phyloP scores from a whole-genome alignment of 1,140 invertebrate genomes.

The Zaprionus davidi region DNA sequence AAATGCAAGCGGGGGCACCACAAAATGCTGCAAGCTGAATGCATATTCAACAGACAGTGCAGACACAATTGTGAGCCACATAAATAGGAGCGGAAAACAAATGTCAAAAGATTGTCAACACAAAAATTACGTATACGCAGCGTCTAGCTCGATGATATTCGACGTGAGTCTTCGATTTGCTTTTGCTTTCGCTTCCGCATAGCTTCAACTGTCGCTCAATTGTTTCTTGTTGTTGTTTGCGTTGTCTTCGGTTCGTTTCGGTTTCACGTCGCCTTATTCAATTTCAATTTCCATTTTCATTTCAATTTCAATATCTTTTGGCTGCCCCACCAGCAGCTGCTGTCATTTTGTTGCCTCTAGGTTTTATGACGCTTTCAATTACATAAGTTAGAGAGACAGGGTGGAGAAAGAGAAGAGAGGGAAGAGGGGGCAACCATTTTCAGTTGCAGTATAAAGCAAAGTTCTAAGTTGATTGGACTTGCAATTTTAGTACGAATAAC shows the following conservation, averaged over 20 bases:
- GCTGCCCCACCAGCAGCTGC: constrained; percentile 9
- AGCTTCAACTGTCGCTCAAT: constrained; percentile 38
- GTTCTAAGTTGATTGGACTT: background rate
- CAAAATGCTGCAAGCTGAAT: constrained; percentile 3
- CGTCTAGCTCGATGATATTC: constrained; percentile 37
- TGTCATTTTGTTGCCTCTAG: constrained; percentile 32
- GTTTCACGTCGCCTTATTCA: constrained; percentile 42
- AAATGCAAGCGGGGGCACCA: constrained; percentile 12
- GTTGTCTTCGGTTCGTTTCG: constrained; percentile 47
- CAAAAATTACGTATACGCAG: constrained; percentile 53
- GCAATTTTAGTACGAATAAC: background rate
- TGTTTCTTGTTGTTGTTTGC: background rate
- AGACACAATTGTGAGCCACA: constrained; percentile 19
- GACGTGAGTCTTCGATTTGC: constrained; percentile 21
- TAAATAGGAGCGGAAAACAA: constrained; percentile 64
- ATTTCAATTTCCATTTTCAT: constrained; percentile 19
- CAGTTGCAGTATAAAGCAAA: background rate
- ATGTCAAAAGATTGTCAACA: constrained; percentile 55
- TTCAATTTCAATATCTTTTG: constrained; percentile 38
- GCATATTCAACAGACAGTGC: background rate
- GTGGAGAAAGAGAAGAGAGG: background rate
- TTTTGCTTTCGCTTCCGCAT: constrained; percentile 49
- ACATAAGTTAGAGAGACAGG: constrained; percentile 17
- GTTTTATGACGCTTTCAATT: constrained; percentile 53
- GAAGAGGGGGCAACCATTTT: background rate